Evolutionary conservation across 35 echinoderm and acorn worm genomes (phyloP).

Genomic region (Amphiura filiformis): DNA sequence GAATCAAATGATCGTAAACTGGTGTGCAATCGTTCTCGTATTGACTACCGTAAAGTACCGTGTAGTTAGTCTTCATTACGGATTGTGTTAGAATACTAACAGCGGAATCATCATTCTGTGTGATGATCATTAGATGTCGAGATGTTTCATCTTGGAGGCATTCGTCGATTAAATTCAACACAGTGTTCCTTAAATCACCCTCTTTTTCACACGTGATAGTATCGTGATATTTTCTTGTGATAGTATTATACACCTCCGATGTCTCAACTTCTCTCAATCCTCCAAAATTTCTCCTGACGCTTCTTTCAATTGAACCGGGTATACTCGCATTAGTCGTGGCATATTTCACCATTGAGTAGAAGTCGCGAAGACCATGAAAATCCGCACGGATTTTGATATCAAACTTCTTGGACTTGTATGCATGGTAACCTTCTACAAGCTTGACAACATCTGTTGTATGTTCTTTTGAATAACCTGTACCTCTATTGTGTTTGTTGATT

Average conservation of each 20-base stretch:
- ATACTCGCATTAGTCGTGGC: not conserved
- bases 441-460: not conserved
- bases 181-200: not conserved
- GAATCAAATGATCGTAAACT: slow-evolving; percentile 20
- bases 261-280: not conserved
- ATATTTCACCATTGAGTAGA: slow-evolving; percentile 33
- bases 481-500: not conserved
- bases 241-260: not conserved
- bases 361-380: slow-evolving; percentile 41
- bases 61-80: not conserved
- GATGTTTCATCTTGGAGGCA: not conserved
- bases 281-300: slow-evolving; percentile 36
- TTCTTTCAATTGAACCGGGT: not conserved
- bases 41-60: slow-evolving; percentile 1
- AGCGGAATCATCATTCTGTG: slow-evolving; percentile 11
- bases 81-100: not conserved
- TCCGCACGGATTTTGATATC: not conserved
- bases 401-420: not conserved
- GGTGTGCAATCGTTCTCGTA: slow-evolving; percentile 30
- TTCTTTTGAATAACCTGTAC: not conserved
- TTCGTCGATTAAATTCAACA: slow-evolving; percentile 13
- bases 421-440: slow-evolving; percentile 13
- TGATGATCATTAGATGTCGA: slow-evolving; percentile 40
- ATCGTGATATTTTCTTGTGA: no score
- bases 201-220: no score